Percentiles rank a stretch among this genome's conserved stretches.
These are phyloP conservation scores for Bombylius major DNA, from an alignment of 2,888 invertebrate genomes.

Conservation along the genomic window DNA sequence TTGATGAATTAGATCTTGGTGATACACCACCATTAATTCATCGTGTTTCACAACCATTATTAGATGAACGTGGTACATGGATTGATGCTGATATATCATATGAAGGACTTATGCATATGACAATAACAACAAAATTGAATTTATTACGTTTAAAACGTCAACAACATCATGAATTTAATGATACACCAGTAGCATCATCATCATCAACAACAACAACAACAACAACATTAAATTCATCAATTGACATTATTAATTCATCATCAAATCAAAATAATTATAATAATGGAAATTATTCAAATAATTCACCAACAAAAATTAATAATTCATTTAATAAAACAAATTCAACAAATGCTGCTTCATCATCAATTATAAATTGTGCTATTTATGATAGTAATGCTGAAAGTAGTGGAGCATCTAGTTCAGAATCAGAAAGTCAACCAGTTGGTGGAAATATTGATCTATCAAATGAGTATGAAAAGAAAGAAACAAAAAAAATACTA, in stretches of 20 bases:
- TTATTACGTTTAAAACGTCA: conserved; percentile 29
- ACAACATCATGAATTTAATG: conserved; percentile 13
- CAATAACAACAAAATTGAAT: conserved; percentile 74
- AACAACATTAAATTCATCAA: conserved; percentile 6
- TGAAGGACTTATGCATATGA: conserved; percentile 59
- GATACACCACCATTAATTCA: conserved; percentile 48
- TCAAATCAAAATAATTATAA: neutral
- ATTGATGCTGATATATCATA: conserved; percentile 67
- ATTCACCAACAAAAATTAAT: conserved; percentile 9
- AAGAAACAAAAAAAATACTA: too few relatives aligned
- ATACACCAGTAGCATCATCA: conserved; percentile 11
- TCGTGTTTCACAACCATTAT: conserved; percentile 47
- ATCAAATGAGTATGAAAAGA: conserved; percentile 22
- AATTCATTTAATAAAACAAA: neutral
- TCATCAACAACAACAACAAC: conserved; percentile 7
- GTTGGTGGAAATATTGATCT: conserved; percentile 17
- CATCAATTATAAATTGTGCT: conserved; percentile 19
- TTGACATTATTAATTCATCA: neutral
- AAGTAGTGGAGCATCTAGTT: conserved; percentile 32
- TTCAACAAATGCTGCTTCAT: neutral
- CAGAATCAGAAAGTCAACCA: conserved; percentile 28
- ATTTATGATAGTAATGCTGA: conserved; percentile 36
- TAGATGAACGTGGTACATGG: conserved; percentile 75
- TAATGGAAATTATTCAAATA: neutral
- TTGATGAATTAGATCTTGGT: conserved; percentile 60